Base-by-base conservation (phyloP, 1,140 invertebrate species). In the Brachionus koreanus region DNA sequence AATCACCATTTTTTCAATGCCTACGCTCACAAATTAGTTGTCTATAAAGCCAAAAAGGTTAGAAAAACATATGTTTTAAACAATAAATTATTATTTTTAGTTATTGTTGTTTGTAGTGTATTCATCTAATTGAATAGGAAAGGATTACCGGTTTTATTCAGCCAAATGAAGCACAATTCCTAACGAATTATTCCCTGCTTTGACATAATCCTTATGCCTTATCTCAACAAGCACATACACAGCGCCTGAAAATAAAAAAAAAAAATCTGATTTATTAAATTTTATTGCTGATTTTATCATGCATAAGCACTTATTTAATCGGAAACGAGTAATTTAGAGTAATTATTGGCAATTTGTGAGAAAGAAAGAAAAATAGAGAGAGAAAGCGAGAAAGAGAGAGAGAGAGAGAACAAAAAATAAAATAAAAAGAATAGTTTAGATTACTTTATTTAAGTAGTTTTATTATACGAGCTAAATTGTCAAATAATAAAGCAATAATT, bases 281-380 rank as follows among this genome's bases (percentile, higher is more conserved):
- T 37, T 37, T 37, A 69, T 19, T 37, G 35, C 65, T 69, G n/a
- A 69, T 37, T 69, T 69, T 69, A 69, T 69, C 65, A 69, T 69
- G 65, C 65, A 69, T 69, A 69, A 69, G 65, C 29, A 69, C 35
- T 69, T 65, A 65, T 65, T 65, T 65, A 69, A 69, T 69, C 65
- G 65, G 65, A 69, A 69, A 39, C 29, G 65, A 69, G 35, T 69
- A 69, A 69, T 69, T 65, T 69, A 69, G 16, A 69, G 65, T 39
- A 37, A 69, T 69, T 69, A 37, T 69, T 37, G 29, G 16, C 35
- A 37, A 37, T 37, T 57, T 57, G 39, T 42, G 39, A 42, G 49
- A 57, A 57, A 57, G 49, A 57, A 19, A 57, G 49, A 57, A 42
- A 42, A 42, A 29, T 29, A 29, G 29, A 29, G 3, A 29, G 29